Base-by-base conservation (phyloP, 2,888 invertebrate genomes). In the Epirrhoe tristata region DNA sequence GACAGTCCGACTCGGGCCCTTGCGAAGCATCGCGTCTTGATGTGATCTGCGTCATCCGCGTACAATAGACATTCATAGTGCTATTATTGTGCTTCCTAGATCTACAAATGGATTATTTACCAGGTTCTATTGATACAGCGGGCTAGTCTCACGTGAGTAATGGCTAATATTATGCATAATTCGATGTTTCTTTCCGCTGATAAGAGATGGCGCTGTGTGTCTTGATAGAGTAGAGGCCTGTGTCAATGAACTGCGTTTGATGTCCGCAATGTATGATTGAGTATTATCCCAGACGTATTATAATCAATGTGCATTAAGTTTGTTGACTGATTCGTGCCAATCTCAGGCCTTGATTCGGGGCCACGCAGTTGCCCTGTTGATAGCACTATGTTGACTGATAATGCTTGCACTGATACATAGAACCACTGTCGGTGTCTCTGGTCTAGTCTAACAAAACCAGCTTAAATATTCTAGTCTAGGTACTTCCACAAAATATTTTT, bases 1-100 rank as follows among this genome's bases (percentile, higher is more conserved):
- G 79, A 79, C 89, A 91, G 91, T 92, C 86, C 86, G 86, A 81
- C 80, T 82, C 83, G 84, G 86, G 90, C 90, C 91, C 91, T 91
- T 89, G 90, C 71, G 79, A 85, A 81, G 82, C 81, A 86, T 80
- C 78, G 89, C 84, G 83, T 84, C 71, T 76, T 76, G 77, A 77
- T 82, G 81, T 81, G 75, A 84, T 83, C 81, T 81, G 82, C 76
- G 80, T 84, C 79, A 77, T 71, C 71, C 75, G 36, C 74, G 71
- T 60, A 34, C 72, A 52, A 57, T 61, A 63, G n/a, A 82, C 86
- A 87, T 63, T 83, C 84, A 82, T 85, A 85, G 82, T 83, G 81
- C 77, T 79, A 77, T 12, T 43, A 12, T 82, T 74, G 79, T 83
- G 82, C 72, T 81, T 82, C 79, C 67, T 77, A 79, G 81, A 87